Conservation (phyloP, 2,888 invertebrate species). For the Drosophila sordidapex region DNA sequence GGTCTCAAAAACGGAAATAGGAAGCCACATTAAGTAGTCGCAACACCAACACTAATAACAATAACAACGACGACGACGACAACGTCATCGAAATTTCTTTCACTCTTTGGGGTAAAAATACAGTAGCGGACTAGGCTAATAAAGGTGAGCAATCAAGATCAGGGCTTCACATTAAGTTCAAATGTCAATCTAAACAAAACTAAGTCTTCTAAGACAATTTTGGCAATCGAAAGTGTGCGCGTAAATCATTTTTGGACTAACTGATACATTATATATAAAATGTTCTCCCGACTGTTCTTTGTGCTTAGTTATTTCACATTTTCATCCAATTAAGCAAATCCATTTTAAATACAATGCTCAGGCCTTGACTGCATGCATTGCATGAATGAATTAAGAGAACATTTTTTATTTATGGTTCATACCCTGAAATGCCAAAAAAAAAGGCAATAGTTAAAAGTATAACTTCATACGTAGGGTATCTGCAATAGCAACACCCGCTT, state of each 20-base stretch:
- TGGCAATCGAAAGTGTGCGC: neutral
- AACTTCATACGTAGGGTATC: neutral
- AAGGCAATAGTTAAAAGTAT: neutral
- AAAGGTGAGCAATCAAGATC: neutral
- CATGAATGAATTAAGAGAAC: constrained; percentile 37
- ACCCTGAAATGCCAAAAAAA: constrained; percentile 2
- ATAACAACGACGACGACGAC: constrained; percentile 28
- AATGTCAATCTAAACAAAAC: neutral
- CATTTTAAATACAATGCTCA: neutral
- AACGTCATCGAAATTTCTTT: constrained; percentile 28
- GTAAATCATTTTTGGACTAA: neutral
- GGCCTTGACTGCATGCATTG: constrained; percentile 7
- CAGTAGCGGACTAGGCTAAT: neutral
- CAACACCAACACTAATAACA: neutral
- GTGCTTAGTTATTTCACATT: neutral
- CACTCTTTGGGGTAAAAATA: neutral
- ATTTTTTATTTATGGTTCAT: constrained; percentile 8
- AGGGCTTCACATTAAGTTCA: neutral
- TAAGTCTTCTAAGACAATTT: neutral
- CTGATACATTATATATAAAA: neutral
- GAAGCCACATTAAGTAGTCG: constrained; percentile 57
- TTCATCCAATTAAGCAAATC: neutral
- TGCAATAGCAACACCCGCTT: neutral
- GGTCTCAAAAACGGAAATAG: constrained; percentile 65
- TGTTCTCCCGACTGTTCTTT: neutral